Evolutionary conservation across 1,140 invertebrate species (phyloP).

Genomic region (Andrena cerasifolii): DNA sequence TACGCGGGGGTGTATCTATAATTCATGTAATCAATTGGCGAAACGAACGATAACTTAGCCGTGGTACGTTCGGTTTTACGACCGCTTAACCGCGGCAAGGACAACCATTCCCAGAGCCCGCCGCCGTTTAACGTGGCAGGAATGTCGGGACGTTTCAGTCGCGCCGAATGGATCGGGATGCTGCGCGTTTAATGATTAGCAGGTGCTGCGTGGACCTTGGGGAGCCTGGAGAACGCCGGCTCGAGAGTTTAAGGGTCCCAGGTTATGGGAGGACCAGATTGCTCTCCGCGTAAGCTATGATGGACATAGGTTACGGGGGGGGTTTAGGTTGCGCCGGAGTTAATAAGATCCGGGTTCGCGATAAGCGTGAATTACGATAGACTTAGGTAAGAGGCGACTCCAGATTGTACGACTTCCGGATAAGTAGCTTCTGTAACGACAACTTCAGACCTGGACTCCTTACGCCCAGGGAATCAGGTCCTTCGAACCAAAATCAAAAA

Average conservation of each 20-base stretch:
- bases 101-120: conserved; percentile 5
- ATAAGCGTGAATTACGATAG: conserved; percentile 13
- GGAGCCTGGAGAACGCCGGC: neutral
- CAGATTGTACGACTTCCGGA: neutral
- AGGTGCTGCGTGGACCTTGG: too few species aligned
- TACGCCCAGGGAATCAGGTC: too few species aligned
- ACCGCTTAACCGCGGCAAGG: conserved; percentile 36
- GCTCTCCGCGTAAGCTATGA: neutral
- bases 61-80: conserved; percentile 61
- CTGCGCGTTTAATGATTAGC: too few species aligned
- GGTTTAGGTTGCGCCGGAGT: conserved; percentile 18
- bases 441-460: neutral
- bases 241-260: neutral
- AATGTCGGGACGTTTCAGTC: neutral
- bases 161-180: neutral
- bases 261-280: neutral
- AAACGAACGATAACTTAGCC: conserved; percentile 66
- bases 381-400: neutral
- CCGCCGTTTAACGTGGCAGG: conserved; percentile 7
- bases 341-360: conserved; percentile 32
- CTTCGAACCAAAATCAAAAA: too few species aligned
- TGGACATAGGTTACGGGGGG: neutral
- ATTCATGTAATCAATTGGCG: conserved; percentile 73
- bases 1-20: conserved; percentile 59
- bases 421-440: neutral